phyloP scores from a whole-genome alignment of 2,113 vertebrate genomes.

The Vanacampus margaritifer region DNA sequence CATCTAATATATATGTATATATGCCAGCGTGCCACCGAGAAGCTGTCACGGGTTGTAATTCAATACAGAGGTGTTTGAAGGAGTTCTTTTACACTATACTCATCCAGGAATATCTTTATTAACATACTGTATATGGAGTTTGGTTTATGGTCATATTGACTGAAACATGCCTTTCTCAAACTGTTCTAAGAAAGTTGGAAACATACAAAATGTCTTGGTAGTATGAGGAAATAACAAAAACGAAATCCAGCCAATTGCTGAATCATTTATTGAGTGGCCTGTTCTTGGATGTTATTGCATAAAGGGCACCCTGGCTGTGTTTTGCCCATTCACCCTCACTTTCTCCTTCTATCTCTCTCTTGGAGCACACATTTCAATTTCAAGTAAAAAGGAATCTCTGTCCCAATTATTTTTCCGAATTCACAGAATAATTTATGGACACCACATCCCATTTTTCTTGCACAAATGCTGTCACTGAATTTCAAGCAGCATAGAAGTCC shows the following conservation, averaged over 20 bases:
- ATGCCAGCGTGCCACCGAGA: too few relatives aligned
- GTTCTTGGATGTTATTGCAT: neutral
- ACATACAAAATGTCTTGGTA: neutral
- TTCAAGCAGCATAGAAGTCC: neutral
- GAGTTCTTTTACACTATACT: too few relatives aligned
- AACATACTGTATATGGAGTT: too few relatives aligned
- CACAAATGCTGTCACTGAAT: constrained; percentile 2
- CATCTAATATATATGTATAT: too few relatives aligned
- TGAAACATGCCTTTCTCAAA: too few relatives aligned
- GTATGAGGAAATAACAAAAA: neutral
- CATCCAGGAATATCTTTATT: too few relatives aligned
- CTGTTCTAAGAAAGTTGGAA: too few relatives aligned
- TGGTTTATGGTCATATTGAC: too few relatives aligned
- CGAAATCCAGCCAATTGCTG: neutral
- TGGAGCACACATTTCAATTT: neutral
- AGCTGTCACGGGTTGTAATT: too few relatives aligned
- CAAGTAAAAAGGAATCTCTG: neutral
- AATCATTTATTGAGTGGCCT: neutral
- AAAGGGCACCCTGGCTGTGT: neutral
- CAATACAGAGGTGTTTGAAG: too few relatives aligned
- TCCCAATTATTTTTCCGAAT: neutral
- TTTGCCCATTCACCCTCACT: neutral
- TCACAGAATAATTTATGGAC: neutral
- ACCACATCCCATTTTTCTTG: neutral
- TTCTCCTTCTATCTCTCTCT: neutral